Conservation (phyloP, 1,140 invertebrate species). For the Galendromus occidentalis region DNA sequence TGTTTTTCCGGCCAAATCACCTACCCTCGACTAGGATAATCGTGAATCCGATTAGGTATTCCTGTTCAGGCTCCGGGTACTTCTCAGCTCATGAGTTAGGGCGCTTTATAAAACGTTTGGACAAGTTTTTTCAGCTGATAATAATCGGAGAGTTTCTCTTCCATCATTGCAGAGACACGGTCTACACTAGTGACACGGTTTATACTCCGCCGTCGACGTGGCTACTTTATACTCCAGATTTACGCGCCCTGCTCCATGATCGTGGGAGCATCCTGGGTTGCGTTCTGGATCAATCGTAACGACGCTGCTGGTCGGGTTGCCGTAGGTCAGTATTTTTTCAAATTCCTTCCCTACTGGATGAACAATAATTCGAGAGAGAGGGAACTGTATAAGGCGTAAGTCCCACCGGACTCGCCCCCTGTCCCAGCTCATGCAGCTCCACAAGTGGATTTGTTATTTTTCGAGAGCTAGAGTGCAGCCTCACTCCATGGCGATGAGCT, state of each 20-base stretch:
- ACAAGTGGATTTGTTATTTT: too few relatives aligned
- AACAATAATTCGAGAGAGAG: neutral
- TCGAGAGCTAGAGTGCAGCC: too few relatives aligned
- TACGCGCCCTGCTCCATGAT: constrained; percentile 35
- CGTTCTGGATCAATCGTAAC: constrained; percentile 43
- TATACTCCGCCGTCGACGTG: constrained; percentile 28
- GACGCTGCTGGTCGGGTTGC: constrained; percentile 38
- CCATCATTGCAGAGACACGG: constrained; percentile 20
- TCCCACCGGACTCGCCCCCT: neutral
- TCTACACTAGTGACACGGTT: constrained; percentile 29
- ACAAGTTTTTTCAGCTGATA: too few relatives aligned
- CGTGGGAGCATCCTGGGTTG: constrained; percentile 42
- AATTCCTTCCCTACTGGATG: constrained; percentile 16
- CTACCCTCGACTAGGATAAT: too few relatives aligned
- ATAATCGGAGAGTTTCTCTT: neutral
- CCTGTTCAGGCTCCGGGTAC: too few relatives aligned
- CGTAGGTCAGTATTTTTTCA: constrained; percentile 30
- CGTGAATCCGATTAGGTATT: too few relatives aligned
- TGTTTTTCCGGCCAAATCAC: too few relatives aligned
- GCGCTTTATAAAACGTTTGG: too few relatives aligned
- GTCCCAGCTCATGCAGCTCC: constrained; percentile 25
- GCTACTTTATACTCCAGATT: constrained; percentile 34
- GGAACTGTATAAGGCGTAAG: neutral
- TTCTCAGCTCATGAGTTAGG: too few relatives aligned
- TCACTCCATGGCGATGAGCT: too few relatives aligned